Conservation (phyloP, 2,797 vertebrate species). For the Schizopygopsis pylzovi region DNA sequence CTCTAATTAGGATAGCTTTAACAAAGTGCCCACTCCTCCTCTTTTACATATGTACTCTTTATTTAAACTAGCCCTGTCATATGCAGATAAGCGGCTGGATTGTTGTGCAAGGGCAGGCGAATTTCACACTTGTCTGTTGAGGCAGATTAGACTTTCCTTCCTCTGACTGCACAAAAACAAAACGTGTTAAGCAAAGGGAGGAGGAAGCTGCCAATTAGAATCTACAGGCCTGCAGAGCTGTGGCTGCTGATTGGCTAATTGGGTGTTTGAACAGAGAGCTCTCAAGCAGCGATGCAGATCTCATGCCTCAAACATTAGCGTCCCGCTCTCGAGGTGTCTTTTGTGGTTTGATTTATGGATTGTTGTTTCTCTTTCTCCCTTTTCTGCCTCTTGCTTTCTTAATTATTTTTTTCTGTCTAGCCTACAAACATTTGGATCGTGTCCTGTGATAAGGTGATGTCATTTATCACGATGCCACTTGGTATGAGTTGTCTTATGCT, state of each 20-base stretch:
- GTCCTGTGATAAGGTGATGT: not conserved
- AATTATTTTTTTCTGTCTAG: constrained; percentile 3
- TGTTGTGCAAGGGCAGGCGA: constrained; percentile 39
- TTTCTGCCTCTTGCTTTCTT: not conserved
- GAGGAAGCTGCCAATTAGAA: constrained; percentile 63
- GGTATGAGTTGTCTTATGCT: not conserved
- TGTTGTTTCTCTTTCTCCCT: constrained; percentile 29
- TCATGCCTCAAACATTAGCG: constrained; percentile 36
- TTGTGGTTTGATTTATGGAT: constrained; percentile 54
- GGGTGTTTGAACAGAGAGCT: constrained; percentile 44
- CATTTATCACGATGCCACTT: not conserved
- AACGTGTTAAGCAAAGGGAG: constrained; percentile 54
- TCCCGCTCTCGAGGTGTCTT: constrained; percentile 28
- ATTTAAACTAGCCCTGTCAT: constrained; percentile 57
- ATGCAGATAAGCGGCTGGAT: constrained; percentile 57
- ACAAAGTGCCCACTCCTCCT: constrained; percentile 44
- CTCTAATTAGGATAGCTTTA: constrained; percentile 58
- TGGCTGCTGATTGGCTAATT: constrained; percentile 61
- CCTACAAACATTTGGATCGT: constrained; percentile 38
- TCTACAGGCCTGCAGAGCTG: constrained; percentile 35
- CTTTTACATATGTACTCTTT: constrained; percentile 60
- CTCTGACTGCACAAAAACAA: constrained; percentile 64
- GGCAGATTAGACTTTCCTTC: constrained; percentile 54
- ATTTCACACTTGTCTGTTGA: constrained; percentile 33
- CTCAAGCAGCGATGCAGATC: constrained; percentile 42